Base-by-base conservation (phyloP, 2,888 invertebrate genomes). In the Meliscaeva auricollis region DNA sequence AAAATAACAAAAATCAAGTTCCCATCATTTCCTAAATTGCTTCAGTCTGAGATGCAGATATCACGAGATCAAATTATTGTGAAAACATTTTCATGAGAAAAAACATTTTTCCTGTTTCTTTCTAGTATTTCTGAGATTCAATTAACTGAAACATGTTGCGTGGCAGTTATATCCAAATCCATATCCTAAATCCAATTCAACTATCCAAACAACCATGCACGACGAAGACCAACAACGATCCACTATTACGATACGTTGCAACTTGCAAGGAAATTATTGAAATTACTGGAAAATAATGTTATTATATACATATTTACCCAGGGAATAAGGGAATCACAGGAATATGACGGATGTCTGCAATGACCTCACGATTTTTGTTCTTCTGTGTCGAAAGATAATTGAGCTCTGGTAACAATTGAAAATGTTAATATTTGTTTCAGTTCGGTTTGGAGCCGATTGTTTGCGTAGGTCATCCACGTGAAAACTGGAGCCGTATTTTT, bases 251-350 rank as follows among this genome's bases (percentile, higher is more conserved):
- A 32, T 30, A 54, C 9, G 1, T 17, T 46, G 6, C 5, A 11
- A 1, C 38, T 52, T 50, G 73, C 58, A 44, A 64, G 46, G 46
- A 68, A 69, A 80, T 81, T 69, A 75, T 75, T 69, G 56, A 75
- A 81, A 81, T 81, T 81, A 62, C 80, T 69, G 56, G 75, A 80
- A 74, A 69, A 80, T 80, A 62, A 80, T 80, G 75, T 56, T 62
- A 64, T 75, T 75, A 54, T 70, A 75, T 70, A n/a, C 60, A 69
- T 64, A 54, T 56, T 70, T 56, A n/a, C 52, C 54, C 20, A 68
- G 15, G 41, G 50, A 74, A 20, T 15, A 50, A 35, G 30, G 32
- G 56, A 78, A 73, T 35, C 32, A n/a, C n/a, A 35, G 56, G 22
- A n/a, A 46, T 35, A 20, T 69, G 54, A 22, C 15, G 46, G 69